Evolutionary conservation across 2,888 invertebrate genomes (phyloP).

Genomic region (Leptarthrus brevirostris): DNA sequence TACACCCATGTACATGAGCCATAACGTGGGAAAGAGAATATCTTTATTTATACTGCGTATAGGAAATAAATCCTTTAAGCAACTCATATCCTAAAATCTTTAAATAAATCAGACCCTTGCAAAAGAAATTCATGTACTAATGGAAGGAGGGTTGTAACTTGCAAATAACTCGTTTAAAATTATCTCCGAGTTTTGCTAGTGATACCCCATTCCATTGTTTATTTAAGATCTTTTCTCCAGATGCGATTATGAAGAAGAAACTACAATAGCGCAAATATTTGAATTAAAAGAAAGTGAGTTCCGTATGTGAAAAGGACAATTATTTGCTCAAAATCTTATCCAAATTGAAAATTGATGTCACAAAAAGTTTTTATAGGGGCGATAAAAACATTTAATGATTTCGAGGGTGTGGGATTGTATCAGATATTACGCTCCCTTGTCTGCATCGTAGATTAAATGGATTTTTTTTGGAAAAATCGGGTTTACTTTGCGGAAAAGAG

Average conservation of each 20-base stretch:
- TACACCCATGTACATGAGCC: too few relatives aligned
- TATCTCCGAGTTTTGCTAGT: slow-evolving; percentile 2
- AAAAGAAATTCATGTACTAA: neutral
- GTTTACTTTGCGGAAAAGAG: too few relatives aligned
- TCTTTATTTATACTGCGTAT: too few relatives aligned
- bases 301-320: slow-evolving; percentile 49
- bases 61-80: slow-evolving; percentile 23
- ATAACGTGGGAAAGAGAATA: too few relatives aligned
- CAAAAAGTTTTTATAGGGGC: neutral
- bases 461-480: too few relatives aligned
- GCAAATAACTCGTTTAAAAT: neutral
- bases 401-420: too few relatives aligned
- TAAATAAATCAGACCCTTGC: neutral
- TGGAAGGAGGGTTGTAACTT: neutral
- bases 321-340: slow-evolving; percentile 53
- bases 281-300: slow-evolving; percentile 49
- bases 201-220: neutral
- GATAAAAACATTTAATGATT: too few relatives aligned
- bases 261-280: slow-evolving; percentile 42
- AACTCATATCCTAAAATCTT: slow-evolving; percentile 7
- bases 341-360: slow-evolving; percentile 54
- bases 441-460: too few relatives aligned
- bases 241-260: slow-evolving; percentile 7
- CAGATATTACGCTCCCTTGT: too few relatives aligned
- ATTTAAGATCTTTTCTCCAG: slow-evolving; percentile 12